Conservation (phyloP, 2,888 invertebrate genomes). For the Bellardia bayeri region DNA sequence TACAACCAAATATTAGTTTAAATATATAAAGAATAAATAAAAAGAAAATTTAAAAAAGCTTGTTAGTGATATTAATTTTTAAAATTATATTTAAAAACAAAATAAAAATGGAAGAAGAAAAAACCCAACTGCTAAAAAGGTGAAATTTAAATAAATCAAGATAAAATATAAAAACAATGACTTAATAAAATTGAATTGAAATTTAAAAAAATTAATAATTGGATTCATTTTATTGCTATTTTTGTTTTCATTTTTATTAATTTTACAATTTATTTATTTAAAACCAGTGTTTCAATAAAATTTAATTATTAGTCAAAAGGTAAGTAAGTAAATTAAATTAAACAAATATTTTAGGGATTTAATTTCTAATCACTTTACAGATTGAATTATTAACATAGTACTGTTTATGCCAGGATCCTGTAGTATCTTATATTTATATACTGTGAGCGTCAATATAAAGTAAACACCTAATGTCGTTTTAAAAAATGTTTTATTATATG, state of each 20-base stretch:
- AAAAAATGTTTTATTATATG: too few species aligned
- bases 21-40: conserved; percentile 66
- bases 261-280: background rate
- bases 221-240: conserved; percentile 25
- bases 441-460: too few species aligned
- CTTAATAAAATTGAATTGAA: conserved; percentile 69
- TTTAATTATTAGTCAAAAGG: background rate
- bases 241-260: background rate
- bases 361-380: too few species aligned
- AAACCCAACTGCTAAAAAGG: conserved; percentile 49
- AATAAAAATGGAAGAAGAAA: conserved; percentile 36
- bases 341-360: background rate
- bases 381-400: too few species aligned
- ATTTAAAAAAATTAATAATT: conserved; percentile 47
- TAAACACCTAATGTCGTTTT: too few species aligned
- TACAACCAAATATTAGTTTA: conserved; percentile 71
- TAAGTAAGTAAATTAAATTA: background rate
- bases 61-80: conserved; percentile 84
- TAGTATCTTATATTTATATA: too few species aligned
- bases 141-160: conserved; percentile 56
- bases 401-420: too few species aligned
- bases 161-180: conserved; percentile 54
- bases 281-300: conserved; percentile 2
- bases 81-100: conserved; percentile 75
- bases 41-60: conserved; percentile 78